A percentile compares a stretch with the other conserved stretches of the same genome.
Evolutionary conservation across 1,140 invertebrate species (phyloP).

Genomic region (Drosophila orosa): DNA sequence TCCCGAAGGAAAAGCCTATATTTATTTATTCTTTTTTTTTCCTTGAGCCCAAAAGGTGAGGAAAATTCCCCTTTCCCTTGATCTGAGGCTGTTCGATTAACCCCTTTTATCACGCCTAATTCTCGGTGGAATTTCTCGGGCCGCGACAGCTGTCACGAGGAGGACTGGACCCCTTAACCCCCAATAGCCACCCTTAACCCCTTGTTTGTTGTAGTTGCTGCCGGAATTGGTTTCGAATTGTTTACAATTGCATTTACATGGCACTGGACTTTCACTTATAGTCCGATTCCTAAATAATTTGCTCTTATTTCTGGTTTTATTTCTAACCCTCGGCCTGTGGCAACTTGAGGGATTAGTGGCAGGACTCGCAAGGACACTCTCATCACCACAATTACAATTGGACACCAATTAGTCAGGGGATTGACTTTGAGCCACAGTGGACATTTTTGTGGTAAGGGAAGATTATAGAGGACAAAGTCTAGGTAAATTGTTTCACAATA

Average conservation of each 20-base stretch:
- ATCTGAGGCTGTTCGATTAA: constrained; percentile 65
- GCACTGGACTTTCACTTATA: constrained; percentile 33
- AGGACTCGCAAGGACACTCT: constrained; percentile 30
- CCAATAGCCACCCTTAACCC: neutral
- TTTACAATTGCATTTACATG: constrained; percentile 73
- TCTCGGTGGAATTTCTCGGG: constrained; percentile 50
- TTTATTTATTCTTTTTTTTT: constrained; percentile 27
- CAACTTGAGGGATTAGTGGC: constrained; percentile 58
- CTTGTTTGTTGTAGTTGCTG: constrained; percentile 37
- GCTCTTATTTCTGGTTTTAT: constrained; percentile 5
- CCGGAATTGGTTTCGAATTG: constrained; percentile 63
- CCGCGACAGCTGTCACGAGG: constrained; percentile 63
- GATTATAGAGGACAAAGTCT: neutral
- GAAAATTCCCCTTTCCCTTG: constrained; percentile 26
- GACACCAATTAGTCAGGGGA: constrained; percentile 32
- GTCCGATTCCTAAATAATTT: constrained; percentile 58
- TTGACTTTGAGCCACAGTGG: constrained; percentile 40
- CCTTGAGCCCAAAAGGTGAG: constrained; percentile 31
- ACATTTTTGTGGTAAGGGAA: too few species aligned
- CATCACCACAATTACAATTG: constrained; percentile 48
- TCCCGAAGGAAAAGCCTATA: constrained; percentile 32
- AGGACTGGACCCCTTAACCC: constrained; percentile 3
- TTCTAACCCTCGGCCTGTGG: constrained; percentile 3
- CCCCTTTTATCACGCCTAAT: constrained; percentile 79
- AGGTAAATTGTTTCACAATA: neutral